phyloP scores from a whole-genome alignment of 2,888 invertebrate genomes.

The Heliconius cydno region DNA sequence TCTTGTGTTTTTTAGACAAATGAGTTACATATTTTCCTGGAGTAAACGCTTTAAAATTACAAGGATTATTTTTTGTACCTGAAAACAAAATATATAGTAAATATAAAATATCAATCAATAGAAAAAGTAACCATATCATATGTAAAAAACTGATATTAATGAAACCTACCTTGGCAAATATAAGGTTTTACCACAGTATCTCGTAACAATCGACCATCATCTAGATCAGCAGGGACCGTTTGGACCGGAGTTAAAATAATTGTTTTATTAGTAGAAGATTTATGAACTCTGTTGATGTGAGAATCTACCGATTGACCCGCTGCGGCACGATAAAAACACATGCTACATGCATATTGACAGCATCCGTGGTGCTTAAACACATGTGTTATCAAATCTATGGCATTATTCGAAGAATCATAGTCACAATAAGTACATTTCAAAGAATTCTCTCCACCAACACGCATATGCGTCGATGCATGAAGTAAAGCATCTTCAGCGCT shows the following conservation, averaged over 20 bases:
- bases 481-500: slow-evolving; percentile 66
- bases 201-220: slow-evolving; percentile 57
- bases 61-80: slow-evolving; percentile 48
- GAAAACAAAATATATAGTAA: neutral
- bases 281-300: slow-evolving; percentile 79
- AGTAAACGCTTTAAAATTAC: slow-evolving; percentile 68
- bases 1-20: slow-evolving; percentile 57
- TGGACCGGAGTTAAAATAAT: slow-evolving; percentile 55
- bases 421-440: slow-evolving; percentile 84
- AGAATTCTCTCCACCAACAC: slow-evolving; percentile 68
- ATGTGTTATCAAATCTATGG: slow-evolving; percentile 81
- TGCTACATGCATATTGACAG: slow-evolving; percentile 85
- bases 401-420: slow-evolving; percentile 63
- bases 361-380: slow-evolving; percentile 84
- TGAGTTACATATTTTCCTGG: slow-evolving; percentile 70
- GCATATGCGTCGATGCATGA: slow-evolving; percentile 71
- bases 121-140: neutral
- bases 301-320: slow-evolving; percentile 84
- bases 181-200: slow-evolving; percentile 68
- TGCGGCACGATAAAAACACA: slow-evolving; percentile 87
- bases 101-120: neutral
- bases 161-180: slow-evolving; percentile 63
- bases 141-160: neutral
- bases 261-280: slow-evolving; percentile 46
- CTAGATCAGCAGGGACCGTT: slow-evolving; percentile 46